Evolutionary conservation across 2,113 vertebrate genomes (phyloP).

Genomic region (Scopus umbretta): DNA sequence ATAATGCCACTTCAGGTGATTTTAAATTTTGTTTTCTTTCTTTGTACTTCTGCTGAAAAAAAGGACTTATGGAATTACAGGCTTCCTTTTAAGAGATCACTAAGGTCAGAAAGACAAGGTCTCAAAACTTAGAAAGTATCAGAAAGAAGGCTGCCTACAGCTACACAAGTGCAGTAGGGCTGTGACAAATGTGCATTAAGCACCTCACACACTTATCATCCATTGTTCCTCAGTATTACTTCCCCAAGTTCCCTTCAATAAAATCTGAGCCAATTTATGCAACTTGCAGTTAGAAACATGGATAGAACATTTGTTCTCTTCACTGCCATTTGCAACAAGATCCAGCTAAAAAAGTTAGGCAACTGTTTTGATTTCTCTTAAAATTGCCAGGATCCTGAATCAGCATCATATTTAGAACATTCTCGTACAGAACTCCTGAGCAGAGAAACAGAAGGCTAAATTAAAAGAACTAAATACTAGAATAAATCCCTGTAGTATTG

Average conservation of each 20-base stretch:
- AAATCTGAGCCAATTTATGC: neutral
- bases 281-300: neutral
- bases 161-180: neutral
- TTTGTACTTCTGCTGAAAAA: neutral
- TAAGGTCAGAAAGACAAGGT: neutral
- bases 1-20: neutral
- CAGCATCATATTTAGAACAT: conserved; percentile 32
- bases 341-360: neutral
- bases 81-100: neutral
- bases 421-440: conserved; percentile 2
- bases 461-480: conserved; percentile 4
- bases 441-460: conserved; percentile 46
- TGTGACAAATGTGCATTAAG: neutral
- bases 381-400: conserved; percentile 2
- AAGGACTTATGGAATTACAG: neutral
- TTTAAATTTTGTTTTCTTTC: neutral
- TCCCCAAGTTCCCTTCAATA: neutral
- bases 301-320: conserved; percentile 38
- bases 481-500: conserved; percentile 21
- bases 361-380: neutral
- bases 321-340: neutral
- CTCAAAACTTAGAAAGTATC: neutral
- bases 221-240: neutral
- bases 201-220: neutral
- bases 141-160: neutral